Conservation (phyloP, 2,888 invertebrate genomes). For the Netelia virgata region DNA sequence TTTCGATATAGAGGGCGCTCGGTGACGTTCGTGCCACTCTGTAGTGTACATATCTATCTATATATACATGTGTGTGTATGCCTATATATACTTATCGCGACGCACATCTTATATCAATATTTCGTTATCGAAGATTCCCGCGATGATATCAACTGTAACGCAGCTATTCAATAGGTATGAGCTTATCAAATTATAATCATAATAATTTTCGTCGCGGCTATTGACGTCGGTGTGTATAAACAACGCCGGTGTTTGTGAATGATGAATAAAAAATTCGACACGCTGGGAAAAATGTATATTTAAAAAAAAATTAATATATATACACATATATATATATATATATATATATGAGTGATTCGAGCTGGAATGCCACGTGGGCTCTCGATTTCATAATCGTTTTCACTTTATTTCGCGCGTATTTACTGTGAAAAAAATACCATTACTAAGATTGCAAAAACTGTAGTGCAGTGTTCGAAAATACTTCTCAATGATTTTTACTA, state of each 20-base stretch:
- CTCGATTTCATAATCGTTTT: neutral
- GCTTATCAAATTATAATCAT: constrained; percentile 41
- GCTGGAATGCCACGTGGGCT: neutral
- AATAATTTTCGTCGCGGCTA: neutral
- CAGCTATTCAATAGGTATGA: constrained; percentile 51
- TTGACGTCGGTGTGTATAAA: neutral
- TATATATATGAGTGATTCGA: neutral
- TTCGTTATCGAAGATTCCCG: constrained; percentile 38
- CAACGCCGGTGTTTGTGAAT: neutral
- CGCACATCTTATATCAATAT: neutral
- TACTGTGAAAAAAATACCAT: neutral
- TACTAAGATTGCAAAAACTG: neutral
- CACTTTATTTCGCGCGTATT: neutral
- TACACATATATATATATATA: neutral
- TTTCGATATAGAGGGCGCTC: neutral
- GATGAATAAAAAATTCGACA: neutral
- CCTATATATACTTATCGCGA: neutral
- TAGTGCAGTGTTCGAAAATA: neutral
- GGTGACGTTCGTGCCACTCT: neutral
- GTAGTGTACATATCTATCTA: neutral
- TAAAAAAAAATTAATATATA: too few relatives aligned
- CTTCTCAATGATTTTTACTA: neutral
- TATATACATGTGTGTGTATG: neutral
- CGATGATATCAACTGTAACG: constrained; percentile 43
- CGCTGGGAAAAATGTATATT: too few relatives aligned